These are phyloP conservation scores for Octomys mimax DNA, from an alignment of 2,797 vertebrate species.

Conservation along the genomic window DNA sequence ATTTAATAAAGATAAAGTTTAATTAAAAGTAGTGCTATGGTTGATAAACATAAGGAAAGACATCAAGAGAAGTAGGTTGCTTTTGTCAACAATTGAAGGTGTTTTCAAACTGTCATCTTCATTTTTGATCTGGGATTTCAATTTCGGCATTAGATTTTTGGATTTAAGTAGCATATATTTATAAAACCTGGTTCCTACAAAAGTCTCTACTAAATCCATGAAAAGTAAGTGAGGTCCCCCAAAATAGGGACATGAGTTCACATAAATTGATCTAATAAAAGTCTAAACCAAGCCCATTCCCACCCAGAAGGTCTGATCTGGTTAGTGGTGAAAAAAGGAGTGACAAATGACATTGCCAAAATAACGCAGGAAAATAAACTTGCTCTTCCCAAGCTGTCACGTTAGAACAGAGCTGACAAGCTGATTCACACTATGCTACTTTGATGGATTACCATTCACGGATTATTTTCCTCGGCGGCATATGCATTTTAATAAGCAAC, in stretches of 20 bases:
- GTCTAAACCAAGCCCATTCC: not conserved
- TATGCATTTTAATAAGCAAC: conserved; percentile 74
- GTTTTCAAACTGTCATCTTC: conserved; percentile 3
- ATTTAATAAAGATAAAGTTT: conserved; percentile 18
- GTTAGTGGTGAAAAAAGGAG: conserved; percentile 9
- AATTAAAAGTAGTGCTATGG: conserved; percentile 21
- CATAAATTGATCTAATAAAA: conserved; percentile 54
- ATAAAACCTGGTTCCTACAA: not conserved
- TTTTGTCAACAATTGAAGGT: conserved; percentile 17
- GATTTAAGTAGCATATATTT: not conserved
- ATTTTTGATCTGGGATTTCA: conserved; percentile 3
- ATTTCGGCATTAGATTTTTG: not conserved
- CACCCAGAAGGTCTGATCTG: conserved; percentile 34
- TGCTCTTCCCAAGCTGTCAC: conserved; percentile 45
- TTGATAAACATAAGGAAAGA: not conserved
- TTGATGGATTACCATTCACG: conserved; percentile 68
- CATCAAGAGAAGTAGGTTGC: not conserved
- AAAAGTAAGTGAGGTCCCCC: not conserved
- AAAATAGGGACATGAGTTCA: not conserved
- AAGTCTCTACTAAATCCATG: not conserved
- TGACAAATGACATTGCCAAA: conserved; percentile 52
- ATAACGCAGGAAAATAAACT: conserved; percentile 53
- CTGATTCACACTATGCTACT: conserved; percentile 39
- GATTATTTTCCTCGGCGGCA: conserved; percentile 54
- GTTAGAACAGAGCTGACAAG: conserved; percentile 49